Conservation (phyloP, 2,113 vertebrate genomes). For the Gila orcuttii region DNA sequence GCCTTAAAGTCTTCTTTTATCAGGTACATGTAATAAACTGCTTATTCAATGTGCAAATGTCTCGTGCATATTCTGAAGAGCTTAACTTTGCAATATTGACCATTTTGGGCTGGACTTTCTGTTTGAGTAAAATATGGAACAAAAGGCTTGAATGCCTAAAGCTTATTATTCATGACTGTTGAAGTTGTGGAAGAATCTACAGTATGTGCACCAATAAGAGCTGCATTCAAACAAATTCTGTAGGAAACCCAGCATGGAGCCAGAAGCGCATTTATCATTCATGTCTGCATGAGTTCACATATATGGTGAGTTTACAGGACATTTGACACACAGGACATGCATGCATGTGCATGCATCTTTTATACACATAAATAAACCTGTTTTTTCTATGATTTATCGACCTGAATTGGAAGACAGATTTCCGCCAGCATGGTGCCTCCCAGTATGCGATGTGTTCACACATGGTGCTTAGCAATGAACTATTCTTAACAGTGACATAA, state of each 20-base stretch:
- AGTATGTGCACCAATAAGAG: background rate
- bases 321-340: constrained; percentile 3
- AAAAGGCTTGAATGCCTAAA: background rate
- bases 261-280: background rate
- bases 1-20: background rate
- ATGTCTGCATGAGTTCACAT: constrained; percentile 12
- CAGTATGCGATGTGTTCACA: constrained; percentile 16
- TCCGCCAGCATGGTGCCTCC: background rate
- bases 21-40: background rate
- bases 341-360: background rate
- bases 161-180: background rate
- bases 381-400: constrained; percentile 10
- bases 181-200: background rate
- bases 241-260: background rate
- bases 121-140: no score
- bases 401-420: background rate
- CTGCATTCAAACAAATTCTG: background rate
- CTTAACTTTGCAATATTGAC: background rate
- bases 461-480: constrained; percentile 37
- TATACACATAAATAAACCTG: background rate
- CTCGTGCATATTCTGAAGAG: background rate
- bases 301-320: background rate
- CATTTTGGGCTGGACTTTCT: background rate
- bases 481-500: constrained; percentile 32
- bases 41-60: background rate